Conservation (phyloP, 2,888 invertebrate species). For the Linyphia triangularis region DNA sequence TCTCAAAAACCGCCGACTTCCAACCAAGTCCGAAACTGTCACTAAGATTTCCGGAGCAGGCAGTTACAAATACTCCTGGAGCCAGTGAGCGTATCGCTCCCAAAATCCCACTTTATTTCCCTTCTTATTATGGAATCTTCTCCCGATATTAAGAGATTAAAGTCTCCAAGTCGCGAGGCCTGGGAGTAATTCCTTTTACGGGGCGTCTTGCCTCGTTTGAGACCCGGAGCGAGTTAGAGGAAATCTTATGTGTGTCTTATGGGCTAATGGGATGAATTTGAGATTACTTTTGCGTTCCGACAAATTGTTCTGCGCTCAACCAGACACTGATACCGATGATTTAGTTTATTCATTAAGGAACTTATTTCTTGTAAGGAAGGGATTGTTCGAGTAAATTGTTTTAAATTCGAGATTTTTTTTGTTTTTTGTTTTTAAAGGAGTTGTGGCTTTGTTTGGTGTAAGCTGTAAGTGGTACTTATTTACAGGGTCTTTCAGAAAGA, state of each 20-base stretch:
- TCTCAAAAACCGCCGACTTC: neutral
- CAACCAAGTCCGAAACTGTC: neutral
- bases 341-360: neutral
- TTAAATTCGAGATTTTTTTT: too few species aligned
- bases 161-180: slow-evolving; percentile 52
- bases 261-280: neutral
- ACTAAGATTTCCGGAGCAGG: neutral
- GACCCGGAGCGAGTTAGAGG: neutral
- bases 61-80: neutral
- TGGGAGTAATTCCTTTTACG: slow-evolving; percentile 60
- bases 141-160: slow-evolving; percentile 69
- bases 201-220: neutral
- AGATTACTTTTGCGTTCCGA: neutral
- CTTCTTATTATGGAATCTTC: slow-evolving; percentile 61
- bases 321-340: neutral
- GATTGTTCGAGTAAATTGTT: too few species aligned
- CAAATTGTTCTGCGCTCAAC: neutral
- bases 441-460: too few species aligned
- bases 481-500: too few species aligned
- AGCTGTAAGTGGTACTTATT: too few species aligned
- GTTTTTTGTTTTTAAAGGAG: too few species aligned
- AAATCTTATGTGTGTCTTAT: neutral
- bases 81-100: neutral
- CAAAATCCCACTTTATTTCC: slow-evolving; percentile 52
- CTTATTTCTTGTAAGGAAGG: too few species aligned